phyloP scores from a whole-genome alignment of 2,888 invertebrate genomes.

The Drosophila siamana region DNA sequence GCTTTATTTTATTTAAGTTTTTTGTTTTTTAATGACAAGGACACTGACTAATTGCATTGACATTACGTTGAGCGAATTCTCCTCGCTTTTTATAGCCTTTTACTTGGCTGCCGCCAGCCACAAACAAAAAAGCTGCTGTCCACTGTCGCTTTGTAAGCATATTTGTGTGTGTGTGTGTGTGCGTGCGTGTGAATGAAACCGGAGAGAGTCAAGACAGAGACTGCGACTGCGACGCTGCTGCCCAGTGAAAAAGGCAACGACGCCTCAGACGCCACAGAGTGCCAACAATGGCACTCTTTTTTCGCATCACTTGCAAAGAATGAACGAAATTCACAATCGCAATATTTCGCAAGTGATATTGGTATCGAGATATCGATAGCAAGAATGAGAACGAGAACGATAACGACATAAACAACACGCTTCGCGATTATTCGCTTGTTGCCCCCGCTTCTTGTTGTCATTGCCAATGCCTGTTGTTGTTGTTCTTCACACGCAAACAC shows the following conservation, averaged over 20 bases:
- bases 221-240: conserved; percentile 16
- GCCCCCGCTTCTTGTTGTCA: conserved; percentile 51
- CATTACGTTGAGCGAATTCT: conserved; percentile 73
- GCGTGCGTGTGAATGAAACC: conserved; percentile 70
- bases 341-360: conserved; percentile 5
- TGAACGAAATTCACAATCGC: background rate
- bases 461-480: conserved; percentile 30
- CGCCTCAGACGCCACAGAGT: conserved; percentile 54
- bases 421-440: conserved; percentile 26
- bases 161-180: conserved; percentile 10
- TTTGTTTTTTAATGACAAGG: conserved; percentile 69
- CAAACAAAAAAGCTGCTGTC: conserved; percentile 44
- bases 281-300: conserved; percentile 10
- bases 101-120: conserved; percentile 63
- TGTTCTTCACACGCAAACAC: conserved; percentile 6
- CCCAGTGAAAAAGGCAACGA: conserved; percentile 73
- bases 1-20: conserved; percentile 14
- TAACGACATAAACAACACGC: conserved; percentile 4
- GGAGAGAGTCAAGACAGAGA: conserved; percentile 31
- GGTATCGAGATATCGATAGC: conserved; percentile 31
- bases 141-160: background rate
- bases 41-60: conserved; percentile 82
- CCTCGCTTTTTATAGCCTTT: conserved; percentile 72
- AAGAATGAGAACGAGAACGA: background rate
- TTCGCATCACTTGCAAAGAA: conserved; percentile 6